Conservation (phyloP, 2,797 vertebrate species). For the Octomys mimax region DNA sequence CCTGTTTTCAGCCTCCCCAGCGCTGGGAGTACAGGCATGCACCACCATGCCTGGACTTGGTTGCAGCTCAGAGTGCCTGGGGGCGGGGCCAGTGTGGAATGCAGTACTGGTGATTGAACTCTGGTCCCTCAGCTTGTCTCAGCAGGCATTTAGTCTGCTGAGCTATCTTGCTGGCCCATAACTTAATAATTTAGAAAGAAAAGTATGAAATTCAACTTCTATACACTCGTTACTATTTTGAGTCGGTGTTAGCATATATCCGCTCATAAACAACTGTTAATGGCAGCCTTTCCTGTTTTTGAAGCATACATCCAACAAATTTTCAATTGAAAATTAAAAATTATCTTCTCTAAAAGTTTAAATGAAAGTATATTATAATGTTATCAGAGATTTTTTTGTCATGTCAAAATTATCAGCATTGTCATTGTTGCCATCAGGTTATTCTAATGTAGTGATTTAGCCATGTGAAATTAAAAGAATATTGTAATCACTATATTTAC, state of each 20-base stretch:
- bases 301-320: background rate
- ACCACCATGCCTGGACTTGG: no score
- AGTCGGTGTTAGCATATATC: background rate
- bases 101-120: no score
- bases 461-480: background rate
- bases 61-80: no score
- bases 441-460: background rate
- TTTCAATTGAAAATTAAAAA: slow-evolving; percentile 14
- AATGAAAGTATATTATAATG: background rate
- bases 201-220: background rate
- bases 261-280: background rate
- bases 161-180: no score
- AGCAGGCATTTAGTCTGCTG: no score
- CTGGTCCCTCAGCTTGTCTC: no score
- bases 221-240: background rate
- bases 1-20: no score
- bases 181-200: background rate
- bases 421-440: background rate
- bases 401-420: background rate
- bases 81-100: no score
- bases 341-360: background rate
- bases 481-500: background rate
- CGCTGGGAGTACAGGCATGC: no score
- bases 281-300: background rate
- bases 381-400: background rate